Conservation (phyloP, 1,140 invertebrate species). For the Bombyx mandarina region DNA sequence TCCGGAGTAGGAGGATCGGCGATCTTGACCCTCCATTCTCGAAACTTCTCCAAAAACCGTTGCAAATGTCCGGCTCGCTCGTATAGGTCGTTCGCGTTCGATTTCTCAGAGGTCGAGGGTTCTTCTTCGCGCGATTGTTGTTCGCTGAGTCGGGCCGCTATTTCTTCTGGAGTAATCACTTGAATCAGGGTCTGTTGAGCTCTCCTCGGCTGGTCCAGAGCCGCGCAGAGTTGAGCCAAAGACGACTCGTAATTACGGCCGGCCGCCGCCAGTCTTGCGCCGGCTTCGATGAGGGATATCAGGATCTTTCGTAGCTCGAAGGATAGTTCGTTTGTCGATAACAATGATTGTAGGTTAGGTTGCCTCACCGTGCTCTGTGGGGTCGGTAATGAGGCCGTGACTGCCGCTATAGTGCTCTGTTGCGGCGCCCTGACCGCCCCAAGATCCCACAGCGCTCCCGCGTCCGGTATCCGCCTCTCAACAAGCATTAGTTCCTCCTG, state of each 20-base stretch:
- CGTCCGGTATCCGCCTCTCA: conserved; percentile 43
- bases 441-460: conserved; percentile 36
- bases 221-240: conserved; percentile 43
- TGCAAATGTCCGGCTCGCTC: conserved; percentile 47
- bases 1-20: conserved; percentile 41
- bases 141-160: conserved; percentile 33
- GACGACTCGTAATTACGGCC: conserved; percentile 49
- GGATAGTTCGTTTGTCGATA: conserved; percentile 56
- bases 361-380: conserved; percentile 33
- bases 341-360: conserved; percentile 49
- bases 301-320: conserved; percentile 53
- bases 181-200: conserved; percentile 32
- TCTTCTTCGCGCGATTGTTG: conserved; percentile 9
- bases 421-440: conserved; percentile 49
- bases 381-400: conserved; percentile 43
- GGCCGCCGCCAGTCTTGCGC: conserved; percentile 46
- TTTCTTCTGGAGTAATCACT: conserved; percentile 54
- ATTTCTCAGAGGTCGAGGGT: conserved; percentile 6
- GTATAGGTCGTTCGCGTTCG: conserved; percentile 21
- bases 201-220: conserved; percentile 40
- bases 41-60: conserved; percentile 51
- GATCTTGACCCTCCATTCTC: conserved; percentile 40
- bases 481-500: conserved; percentile 50
- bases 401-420: conserved; percentile 41
- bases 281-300: conserved; percentile 57